phyloP scores from a whole-genome alignment of 1,140 invertebrate species.

The Drosophila takahashii region DNA sequence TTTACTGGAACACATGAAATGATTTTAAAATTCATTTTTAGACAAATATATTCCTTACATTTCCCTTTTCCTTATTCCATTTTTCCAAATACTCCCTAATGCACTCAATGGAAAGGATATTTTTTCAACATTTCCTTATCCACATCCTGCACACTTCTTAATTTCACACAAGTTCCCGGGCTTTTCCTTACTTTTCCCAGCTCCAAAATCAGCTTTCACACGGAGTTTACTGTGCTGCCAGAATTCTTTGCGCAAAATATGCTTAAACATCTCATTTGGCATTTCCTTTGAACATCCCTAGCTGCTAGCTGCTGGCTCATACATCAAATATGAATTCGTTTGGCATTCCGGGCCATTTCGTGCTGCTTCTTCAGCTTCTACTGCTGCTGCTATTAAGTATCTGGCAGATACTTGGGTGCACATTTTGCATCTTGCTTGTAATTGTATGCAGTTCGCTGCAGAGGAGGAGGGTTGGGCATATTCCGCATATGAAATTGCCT shows the following conservation, averaged over 20 bases:
- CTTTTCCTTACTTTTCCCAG: not conserved
- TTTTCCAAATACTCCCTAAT: not conserved
- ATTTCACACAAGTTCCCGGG: conserved; percentile 2
- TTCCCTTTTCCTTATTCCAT: not conserved
- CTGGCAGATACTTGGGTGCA: conserved; percentile 77
- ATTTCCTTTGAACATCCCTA: conserved; percentile 50
- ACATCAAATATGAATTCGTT: conserved; percentile 56
- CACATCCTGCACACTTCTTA: not conserved
- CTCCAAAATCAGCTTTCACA: conserved; percentile 12
- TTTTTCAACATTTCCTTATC: not conserved
- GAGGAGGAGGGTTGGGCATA: not conserved
- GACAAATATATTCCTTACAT: not conserved
- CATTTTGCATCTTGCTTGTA: conserved; percentile 79
- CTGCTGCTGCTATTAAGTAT: conserved; percentile 71
- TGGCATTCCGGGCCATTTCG: conserved; percentile 57
- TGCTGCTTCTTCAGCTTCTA: conserved; percentile 9
- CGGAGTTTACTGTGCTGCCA: conserved; percentile 10
- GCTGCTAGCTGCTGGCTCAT: conserved; percentile 37
- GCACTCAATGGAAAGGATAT: not conserved
- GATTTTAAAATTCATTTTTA: not conserved
- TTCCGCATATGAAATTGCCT: conserved; percentile 46
- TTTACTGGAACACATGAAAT: no score
- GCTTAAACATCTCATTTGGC: conserved; percentile 52
- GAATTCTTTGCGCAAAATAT: conserved; percentile 21
- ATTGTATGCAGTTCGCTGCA: conserved; percentile 75